A percentile compares a stretch with the other conserved stretches of the same genome.
Conservation (phyloP, 2,888 invertebrate species). For the Campoplex capitator region DNA sequence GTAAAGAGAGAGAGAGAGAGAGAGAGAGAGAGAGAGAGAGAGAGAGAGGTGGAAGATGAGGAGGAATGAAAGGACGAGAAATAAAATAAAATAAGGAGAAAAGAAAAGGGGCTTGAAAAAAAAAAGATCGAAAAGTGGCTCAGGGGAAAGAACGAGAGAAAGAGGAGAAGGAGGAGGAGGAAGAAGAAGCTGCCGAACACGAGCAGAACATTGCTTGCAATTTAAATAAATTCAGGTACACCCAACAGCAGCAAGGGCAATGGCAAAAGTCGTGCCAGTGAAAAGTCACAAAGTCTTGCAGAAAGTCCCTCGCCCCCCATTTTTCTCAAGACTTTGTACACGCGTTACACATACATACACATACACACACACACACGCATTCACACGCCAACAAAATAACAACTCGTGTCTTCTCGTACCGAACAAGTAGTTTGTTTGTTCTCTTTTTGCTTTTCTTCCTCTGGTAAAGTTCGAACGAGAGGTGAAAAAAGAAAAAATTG, state of each 20-base stretch:
- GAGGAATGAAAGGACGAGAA: constrained; percentile 48
- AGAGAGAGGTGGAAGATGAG: not conserved
- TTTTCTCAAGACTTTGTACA: constrained; percentile 60
- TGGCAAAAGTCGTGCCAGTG: constrained; percentile 39
- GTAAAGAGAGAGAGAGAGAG: not conserved
- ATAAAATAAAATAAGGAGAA: constrained; percentile 39
- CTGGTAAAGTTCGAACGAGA: not conserved
- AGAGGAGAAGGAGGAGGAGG: constrained; percentile 65
- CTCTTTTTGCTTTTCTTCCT: constrained; percentile 28
- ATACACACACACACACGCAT: not conserved
- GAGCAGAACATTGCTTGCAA: constrained; percentile 83
- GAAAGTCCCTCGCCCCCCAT: constrained; percentile 16
- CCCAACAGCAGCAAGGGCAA: constrained; percentile 55
- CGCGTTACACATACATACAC: constrained; percentile 53
- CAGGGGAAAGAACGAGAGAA: constrained; percentile 28
- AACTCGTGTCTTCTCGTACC: constrained; percentile 31
- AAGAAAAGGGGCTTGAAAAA: constrained; percentile 44
- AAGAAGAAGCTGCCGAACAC: constrained; percentile 83
- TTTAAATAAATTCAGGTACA: constrained; percentile 83
- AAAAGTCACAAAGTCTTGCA: constrained; percentile 51
- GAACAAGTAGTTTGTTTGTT: constrained; percentile 18
- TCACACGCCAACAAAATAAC: constrained; percentile 34
- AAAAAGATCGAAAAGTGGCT: constrained; percentile 39
- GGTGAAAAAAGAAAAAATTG: not conserved
- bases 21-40: not conserved